Percentiles rank a stretch among this genome's conserved stretches.
These are phyloP conservation scores for Germaria angustata DNA, from an alignment of 2,888 invertebrate species.

Conservation along the genomic window DNA sequence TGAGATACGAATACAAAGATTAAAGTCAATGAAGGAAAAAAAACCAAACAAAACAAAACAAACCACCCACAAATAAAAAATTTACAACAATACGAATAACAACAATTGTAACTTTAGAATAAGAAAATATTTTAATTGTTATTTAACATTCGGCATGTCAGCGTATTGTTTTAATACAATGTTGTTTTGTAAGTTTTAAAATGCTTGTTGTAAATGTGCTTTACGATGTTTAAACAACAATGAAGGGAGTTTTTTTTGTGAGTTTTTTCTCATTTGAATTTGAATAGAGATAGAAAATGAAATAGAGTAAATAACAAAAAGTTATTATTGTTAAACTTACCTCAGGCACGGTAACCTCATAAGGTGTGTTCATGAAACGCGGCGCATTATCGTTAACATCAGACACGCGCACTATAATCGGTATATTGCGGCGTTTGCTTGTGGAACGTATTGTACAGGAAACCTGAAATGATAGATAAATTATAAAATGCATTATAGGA, in stretches of 20 bases:
- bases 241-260: conserved; percentile 22
- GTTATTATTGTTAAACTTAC: conserved; percentile 81
- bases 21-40: neutral
- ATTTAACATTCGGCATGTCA: conserved; percentile 33
- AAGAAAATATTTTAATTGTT: conserved; percentile 59
- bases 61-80: conserved; percentile 49
- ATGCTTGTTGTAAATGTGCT: conserved; percentile 44
- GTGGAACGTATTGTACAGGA: conserved; percentile 90
- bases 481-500: neutral
- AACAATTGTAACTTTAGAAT: conserved; percentile 27
- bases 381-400: conserved; percentile 95
- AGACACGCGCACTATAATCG: conserved; percentile 92
- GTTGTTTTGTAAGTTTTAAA: conserved; percentile 5
- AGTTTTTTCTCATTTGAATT: neutral
- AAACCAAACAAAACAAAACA: no score
- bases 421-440: conserved; percentile 90
- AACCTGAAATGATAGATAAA: conserved; percentile 81
- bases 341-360: conserved; percentile 91
- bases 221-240: conserved; percentile 53
- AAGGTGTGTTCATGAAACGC: conserved; percentile 90
- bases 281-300: conserved; percentile 19
- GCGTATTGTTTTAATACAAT: conserved; percentile 37
- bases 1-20: conserved; percentile 42
- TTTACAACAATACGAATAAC: neutral
- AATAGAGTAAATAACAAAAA: conserved; percentile 46